Percentiles rank a stretch among this genome's conserved stretches.
phyloP scores from a whole-genome alignment of 1,140 invertebrate genomes.

The Rhagoletis pomonella region DNA sequence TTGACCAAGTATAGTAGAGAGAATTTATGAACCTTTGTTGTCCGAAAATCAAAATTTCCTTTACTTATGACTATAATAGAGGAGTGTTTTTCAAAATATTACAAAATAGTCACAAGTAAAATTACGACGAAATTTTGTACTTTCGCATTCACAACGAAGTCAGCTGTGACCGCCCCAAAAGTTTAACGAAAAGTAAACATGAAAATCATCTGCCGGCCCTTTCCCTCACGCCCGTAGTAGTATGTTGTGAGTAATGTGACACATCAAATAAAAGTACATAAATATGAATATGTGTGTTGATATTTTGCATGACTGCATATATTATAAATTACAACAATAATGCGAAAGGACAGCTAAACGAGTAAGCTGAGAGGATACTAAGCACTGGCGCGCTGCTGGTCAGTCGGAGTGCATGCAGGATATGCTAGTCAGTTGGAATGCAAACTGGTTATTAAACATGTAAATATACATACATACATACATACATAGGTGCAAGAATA shows the following conservation, averaged over 20 bases:
- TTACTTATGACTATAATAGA: too few species aligned
- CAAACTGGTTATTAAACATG: neutral
- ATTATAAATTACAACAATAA: constrained; percentile 29
- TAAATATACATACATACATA: neutral
- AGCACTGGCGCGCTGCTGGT: neutral
- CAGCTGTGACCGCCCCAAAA: too few species aligned
- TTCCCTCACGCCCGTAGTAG: neutral
- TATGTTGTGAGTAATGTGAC: neutral
- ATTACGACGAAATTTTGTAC: too few species aligned
- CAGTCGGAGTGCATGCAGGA: neutral
- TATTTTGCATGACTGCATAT: constrained; percentile 25
- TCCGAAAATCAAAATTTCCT: too few species aligned
- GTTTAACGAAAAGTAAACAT: too few species aligned
- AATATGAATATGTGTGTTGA: neutral
- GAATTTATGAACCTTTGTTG: too few species aligned
- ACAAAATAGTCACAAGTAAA: too few species aligned
- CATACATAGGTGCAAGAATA: neutral
- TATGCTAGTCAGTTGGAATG: neutral
- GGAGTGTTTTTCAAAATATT: too few species aligned
- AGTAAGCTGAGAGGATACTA: neutral
- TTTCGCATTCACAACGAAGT: too few species aligned
- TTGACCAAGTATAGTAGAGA: too few species aligned
- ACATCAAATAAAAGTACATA: neutral
- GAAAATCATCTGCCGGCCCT: neutral
- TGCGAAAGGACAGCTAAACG: constrained; percentile 33